These are phyloP conservation scores for Salminus brasiliensis DNA, from an alignment of 2,113 vertebrate genomes.

Conservation along the genomic window DNA sequence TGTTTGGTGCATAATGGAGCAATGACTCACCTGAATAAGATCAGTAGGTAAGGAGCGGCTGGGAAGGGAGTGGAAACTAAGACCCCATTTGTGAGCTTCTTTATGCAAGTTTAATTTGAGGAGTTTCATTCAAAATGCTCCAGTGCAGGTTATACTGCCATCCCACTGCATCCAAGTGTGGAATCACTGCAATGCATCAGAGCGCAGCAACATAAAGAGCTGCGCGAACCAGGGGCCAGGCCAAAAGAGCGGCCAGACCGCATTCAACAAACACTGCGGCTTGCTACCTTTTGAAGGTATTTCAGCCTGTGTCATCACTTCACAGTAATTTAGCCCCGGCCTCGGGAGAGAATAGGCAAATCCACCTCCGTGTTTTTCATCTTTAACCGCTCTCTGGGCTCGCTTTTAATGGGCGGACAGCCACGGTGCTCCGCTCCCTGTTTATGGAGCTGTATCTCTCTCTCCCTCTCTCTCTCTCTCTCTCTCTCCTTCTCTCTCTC, in stretches of 20 bases:
- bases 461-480: not conserved
- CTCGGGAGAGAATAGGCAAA: slow-evolving; percentile 24
- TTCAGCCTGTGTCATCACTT: slow-evolving; percentile 45
- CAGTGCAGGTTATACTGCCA: not conserved
- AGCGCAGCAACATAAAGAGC: not conserved
- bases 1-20: not conserved
- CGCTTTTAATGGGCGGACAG: slow-evolving; percentile 29
- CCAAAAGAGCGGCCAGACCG: not conserved
- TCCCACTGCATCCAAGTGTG: not conserved
- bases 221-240: not conserved
- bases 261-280: slow-evolving; percentile 6
- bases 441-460: slow-evolving; percentile 17
- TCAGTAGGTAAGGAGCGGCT: not conserved
- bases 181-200: slow-evolving; percentile 12
- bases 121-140: not conserved
- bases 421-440: not conserved
- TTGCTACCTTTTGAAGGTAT: slow-evolving; percentile 28
- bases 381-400: slow-evolving; percentile 1
- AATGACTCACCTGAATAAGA: not conserved
- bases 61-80: not conserved
- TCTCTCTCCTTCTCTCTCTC: not conserved
- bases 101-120: not conserved
- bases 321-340: slow-evolving; percentile 32
- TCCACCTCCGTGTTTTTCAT: slow-evolving; percentile 28
- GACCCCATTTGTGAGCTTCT: not conserved